Percentiles rank a stretch among this genome's conserved stretches.
Evolutionary conservation across 2,888 invertebrate species (phyloP).

Genomic region (Orgyia antiqua): DNA sequence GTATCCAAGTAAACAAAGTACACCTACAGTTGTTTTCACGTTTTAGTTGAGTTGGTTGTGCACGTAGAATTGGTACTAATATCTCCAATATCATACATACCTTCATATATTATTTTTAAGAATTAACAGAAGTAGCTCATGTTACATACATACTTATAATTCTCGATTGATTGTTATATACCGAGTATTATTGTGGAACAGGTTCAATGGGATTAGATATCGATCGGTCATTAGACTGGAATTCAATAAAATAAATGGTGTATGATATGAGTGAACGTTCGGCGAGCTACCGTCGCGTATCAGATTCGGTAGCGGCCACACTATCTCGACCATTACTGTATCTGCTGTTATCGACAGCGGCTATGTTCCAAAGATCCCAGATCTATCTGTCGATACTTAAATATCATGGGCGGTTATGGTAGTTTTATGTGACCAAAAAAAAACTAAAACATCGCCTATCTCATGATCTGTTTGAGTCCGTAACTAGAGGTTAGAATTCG

Average conservation of each 20-base stretch:
- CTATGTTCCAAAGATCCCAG: slow-evolving; percentile 40
- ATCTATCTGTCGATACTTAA: slow-evolving; percentile 64
- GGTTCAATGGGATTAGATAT: slow-evolving; percentile 32
- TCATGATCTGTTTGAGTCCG: slow-evolving; percentile 49
- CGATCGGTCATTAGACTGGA: slow-evolving; percentile 54
- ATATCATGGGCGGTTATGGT: slow-evolving; percentile 57
- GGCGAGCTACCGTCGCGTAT: slow-evolving; percentile 55
- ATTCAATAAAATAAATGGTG: slow-evolving; percentile 57
- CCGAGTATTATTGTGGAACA: slow-evolving; percentile 18
- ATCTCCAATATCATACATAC: too few relatives aligned
- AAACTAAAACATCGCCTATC: slow-evolving; percentile 50
- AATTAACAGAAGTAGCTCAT: too few relatives aligned
- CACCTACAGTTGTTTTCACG: too few relatives aligned
- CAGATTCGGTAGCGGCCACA: slow-evolving; percentile 62
- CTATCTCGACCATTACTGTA: slow-evolving; percentile 65
- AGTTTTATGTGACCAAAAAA: slow-evolving; percentile 58
- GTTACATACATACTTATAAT: too few relatives aligned
- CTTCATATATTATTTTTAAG: too few relatives aligned
- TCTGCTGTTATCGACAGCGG: slow-evolving; percentile 58
- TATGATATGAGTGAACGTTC: slow-evolving; percentile 46
- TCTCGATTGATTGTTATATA: too few relatives aligned
- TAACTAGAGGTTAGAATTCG: slow-evolving; percentile 59
- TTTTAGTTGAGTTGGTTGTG: too few relatives aligned
- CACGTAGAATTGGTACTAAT: too few relatives aligned
- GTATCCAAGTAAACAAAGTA: too few relatives aligned